These are phyloP conservation scores for Ephialtes manifestator DNA, from an alignment of 2,888 invertebrate species.

Conservation along the genomic window DNA sequence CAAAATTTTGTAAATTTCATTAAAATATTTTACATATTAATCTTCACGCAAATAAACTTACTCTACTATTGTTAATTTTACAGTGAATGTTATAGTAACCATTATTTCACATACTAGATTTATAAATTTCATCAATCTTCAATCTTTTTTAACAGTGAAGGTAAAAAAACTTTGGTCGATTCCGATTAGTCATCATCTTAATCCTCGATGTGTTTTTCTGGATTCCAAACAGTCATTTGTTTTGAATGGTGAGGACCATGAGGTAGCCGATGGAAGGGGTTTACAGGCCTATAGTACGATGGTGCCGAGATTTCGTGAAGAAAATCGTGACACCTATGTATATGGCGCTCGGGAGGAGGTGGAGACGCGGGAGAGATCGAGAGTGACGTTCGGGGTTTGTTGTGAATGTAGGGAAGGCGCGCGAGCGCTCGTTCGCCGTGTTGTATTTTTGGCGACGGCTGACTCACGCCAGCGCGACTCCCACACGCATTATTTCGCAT, in stretches of 20 bases:
- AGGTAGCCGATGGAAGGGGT: slow-evolving; percentile 16
- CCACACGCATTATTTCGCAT: slow-evolving; percentile 79
- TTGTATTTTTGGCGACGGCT: slow-evolving; percentile 81
- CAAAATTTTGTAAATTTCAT: too few relatives aligned
- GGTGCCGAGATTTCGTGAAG: slow-evolving; percentile 18
- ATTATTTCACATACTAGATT: too few relatives aligned
- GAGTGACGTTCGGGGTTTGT: slow-evolving; percentile 78
- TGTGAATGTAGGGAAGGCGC: slow-evolving; percentile 76
- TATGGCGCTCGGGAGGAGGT: slow-evolving; percentile 24
- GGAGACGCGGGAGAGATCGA: slow-evolving; percentile 54
- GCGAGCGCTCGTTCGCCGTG: slow-evolving; percentile 54
- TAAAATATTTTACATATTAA: too few relatives aligned
- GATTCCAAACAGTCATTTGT: slow-evolving; percentile 47
- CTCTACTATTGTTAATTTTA: too few relatives aligned
- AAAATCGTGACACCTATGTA: slow-evolving; percentile 40
- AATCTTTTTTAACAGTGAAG: too few relatives aligned
- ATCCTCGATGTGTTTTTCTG: slow-evolving; percentile 46
- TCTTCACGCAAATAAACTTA: too few relatives aligned
- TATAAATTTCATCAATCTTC: too few relatives aligned
- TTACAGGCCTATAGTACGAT: not conserved
- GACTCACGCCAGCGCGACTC: slow-evolving; percentile 79
- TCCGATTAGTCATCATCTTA: slow-evolving; percentile 11
- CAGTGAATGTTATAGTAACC: too few relatives aligned
- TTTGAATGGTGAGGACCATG: slow-evolving; percentile 11
- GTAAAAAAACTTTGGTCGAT: not conserved